Percentiles rank a stretch among this genome's conserved stretches.
Conservation (phyloP, 2,888 invertebrate genomes). For the Chrysolina oricalcia region DNA sequence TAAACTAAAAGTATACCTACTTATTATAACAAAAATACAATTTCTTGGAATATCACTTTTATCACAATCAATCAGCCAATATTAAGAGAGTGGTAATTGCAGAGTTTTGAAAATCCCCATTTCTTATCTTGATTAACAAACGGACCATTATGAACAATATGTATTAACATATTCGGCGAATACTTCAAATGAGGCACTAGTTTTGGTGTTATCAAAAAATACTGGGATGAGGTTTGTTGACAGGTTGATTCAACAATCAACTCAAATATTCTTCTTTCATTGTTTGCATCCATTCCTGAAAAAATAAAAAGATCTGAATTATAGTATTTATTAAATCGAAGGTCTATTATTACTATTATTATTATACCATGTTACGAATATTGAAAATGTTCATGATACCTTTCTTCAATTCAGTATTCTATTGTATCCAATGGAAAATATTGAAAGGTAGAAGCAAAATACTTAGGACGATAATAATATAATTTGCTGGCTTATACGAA, state of each 20-base stretch:
- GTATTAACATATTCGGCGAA: slow-evolving; percentile 79
- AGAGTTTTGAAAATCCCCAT: slow-evolving; percentile 67
- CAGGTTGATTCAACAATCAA: slow-evolving; percentile 83
- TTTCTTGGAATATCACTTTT: slow-evolving; percentile 1
- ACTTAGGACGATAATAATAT: too few relatives aligned
- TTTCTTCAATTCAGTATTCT: too few relatives aligned
- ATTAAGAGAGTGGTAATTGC: slow-evolving; percentile 59
- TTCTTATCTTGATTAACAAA: slow-evolving; percentile 67
- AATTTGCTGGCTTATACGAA: too few relatives aligned
- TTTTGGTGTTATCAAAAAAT: slow-evolving; percentile 96
- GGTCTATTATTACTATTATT: too few relatives aligned
- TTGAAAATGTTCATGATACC: too few relatives aligned
- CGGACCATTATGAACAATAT: slow-evolving; percentile 86
- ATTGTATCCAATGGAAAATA: too few relatives aligned
- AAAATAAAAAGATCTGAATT: slow-evolving; percentile 14
- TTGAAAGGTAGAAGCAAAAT: too few relatives aligned
- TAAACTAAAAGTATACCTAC: slow-evolving; percentile 14
- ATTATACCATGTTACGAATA: too few relatives aligned
- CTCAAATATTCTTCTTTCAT: slow-evolving; percentile 88
- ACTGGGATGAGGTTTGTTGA: slow-evolving; percentile 82
- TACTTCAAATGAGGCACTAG: slow-evolving; percentile 85
- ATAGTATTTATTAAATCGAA: too few relatives aligned
- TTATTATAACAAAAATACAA: slow-evolving; percentile 14
- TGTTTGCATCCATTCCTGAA: slow-evolving; percentile 86
- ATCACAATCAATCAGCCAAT: slow-evolving; percentile 32